Evolutionary conservation across 2,797 vertebrate species (phyloP), one percentile per base, ranked within the genome.

Genomic region (Coranthus polyacanthus): DNA sequence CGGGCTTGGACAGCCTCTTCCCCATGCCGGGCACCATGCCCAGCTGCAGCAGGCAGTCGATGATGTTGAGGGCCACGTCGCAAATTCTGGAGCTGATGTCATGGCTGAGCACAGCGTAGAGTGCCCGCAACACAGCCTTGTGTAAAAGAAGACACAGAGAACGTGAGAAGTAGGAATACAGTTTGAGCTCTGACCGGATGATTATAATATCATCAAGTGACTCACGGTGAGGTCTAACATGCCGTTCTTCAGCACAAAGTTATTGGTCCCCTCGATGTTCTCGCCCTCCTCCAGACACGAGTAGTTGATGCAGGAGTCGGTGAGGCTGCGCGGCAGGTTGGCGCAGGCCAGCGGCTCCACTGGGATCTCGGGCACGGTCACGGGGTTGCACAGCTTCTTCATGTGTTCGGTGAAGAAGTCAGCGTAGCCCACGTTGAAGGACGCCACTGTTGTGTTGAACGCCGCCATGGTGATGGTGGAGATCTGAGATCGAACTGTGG

Each of bases 291-390:
- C 97, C 85, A 97, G 82, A 65, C 95, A 97, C 60, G 97, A 97
- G 89, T 99, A 99, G 93, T 99, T 99, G 90, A 99, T 99, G 91
- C 98, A 99, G 80, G 98, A 99, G 90, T 99, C 98, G 0, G 98
- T 99, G 87, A 99, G 91, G 88, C 98, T 99, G 61, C 98, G 95
- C 0, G 98, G 98, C 51, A 99, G 93, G 90, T 99, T 99, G 68
- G 96, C 94, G 18, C 98, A 99, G 0, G 97, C 96, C 70, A 99
- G 88, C 0, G 98, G 97, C 77, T 99, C 98, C 0, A 94, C 94
- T 0, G 97, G 95, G 89, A 97, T 92, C 92, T 98, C 97, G 0
- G 97, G 96, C 12, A 96, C 95, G 4, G 94, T 90, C 59, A 95
- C 95, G 0, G 98, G 98, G 90, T 95, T 98, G 77, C 97, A 99